Evolutionary conservation across 2,113 vertebrate species (phyloP).

Genomic region (Passer domesticus): DNA sequence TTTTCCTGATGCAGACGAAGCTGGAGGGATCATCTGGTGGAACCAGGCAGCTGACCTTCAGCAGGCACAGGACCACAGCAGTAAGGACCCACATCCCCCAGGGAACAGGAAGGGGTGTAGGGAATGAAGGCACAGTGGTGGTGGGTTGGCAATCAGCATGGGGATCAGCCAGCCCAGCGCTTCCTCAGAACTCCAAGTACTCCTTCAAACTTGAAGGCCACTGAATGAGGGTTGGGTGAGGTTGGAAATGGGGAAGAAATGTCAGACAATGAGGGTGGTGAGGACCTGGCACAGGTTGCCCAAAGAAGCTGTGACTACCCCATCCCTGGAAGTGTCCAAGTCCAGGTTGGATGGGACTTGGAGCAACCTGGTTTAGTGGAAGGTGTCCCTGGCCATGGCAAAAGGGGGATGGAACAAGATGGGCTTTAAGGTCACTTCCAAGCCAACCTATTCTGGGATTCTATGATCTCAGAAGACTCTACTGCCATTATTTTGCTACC

Average conservation of each 20-base stretch:
- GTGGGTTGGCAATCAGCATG: not conserved
- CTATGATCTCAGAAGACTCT: not conserved
- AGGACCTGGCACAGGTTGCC: not conserved
- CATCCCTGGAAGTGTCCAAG: not conserved
- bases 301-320: not conserved
- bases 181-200: not conserved
- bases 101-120: not conserved
- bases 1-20: not conserved
- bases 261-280: not conserved
- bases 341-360: not conserved
- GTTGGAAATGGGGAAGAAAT: not conserved
- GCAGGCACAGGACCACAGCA: fast-evolving
- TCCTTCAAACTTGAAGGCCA: not conserved
- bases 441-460: not conserved
- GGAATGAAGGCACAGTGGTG: not conserved
- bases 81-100: not conserved
- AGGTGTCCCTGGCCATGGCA: not conserved
- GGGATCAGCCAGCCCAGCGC: not conserved
- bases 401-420: no score
- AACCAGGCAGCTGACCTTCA: not conserved
- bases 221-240: not conserved
- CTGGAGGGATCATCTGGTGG: not conserved
- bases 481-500: not conserved
- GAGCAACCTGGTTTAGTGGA: not conserved
- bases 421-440: not conserved